Conservation (phyloP, 2,113 vertebrate species). For the Tragelaphus buxtoni region DNA sequence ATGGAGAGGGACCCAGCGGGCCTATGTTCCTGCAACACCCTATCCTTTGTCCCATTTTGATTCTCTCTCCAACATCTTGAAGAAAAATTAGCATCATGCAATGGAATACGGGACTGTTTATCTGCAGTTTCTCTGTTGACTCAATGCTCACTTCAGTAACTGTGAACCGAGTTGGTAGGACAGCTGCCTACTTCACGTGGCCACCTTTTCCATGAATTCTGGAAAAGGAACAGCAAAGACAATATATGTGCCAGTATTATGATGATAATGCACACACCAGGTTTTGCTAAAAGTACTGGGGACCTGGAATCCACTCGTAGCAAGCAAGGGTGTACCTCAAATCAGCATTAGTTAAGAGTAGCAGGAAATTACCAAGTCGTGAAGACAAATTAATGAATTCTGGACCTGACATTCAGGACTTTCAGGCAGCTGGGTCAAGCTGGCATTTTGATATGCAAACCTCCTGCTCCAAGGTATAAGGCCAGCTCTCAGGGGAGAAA, state of each 20-base stretch:
- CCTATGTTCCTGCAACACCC: not conserved
- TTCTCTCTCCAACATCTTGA: not conserved
- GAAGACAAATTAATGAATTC: slow-evolving; percentile 15
- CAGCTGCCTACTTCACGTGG: not conserved
- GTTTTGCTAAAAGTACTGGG: not conserved
- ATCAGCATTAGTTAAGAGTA: not conserved
- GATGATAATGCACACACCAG: not conserved
- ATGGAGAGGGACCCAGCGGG: not conserved
- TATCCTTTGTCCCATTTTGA: not conserved
- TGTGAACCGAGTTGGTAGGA: not conserved
- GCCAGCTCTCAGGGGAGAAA: slow-evolving; percentile 42
- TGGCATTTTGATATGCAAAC: slow-evolving; percentile 60
- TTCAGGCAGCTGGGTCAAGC: slow-evolving; percentile 12
- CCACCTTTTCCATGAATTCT: not conserved
- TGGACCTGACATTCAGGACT: slow-evolving; percentile 24
- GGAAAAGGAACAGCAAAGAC: not conserved
- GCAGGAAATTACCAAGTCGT: not conserved
- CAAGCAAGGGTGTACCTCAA: not conserved
- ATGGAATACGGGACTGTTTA: not conserved
- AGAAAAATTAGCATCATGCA: not conserved
- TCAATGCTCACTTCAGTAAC: not conserved
- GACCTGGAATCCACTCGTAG: not conserved
- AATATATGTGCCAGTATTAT: not conserved
- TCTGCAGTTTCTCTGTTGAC: not conserved
- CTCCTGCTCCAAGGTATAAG: slow-evolving; percentile 34